phyloP scores from a whole-genome alignment of 1,140 invertebrate genomes.

The Heliconius eleuchia region DNA sequence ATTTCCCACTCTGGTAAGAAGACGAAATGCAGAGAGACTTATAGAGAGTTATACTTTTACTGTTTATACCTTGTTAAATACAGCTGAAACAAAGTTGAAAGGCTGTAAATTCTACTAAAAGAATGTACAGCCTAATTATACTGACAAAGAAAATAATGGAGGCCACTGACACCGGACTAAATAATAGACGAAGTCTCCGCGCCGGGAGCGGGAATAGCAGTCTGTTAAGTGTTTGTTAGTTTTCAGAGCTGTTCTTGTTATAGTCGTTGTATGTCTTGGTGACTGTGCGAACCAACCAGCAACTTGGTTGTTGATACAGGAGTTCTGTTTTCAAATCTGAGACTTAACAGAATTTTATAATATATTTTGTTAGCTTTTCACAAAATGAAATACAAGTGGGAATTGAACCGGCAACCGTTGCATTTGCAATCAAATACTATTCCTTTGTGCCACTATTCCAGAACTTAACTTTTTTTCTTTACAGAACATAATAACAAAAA shows the following conservation, averaged over 20 bases:
- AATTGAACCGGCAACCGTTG: no score
- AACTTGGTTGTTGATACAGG: not conserved
- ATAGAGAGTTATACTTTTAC: not conserved
- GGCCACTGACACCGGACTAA: constrained; percentile 16
- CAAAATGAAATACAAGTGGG: no score
- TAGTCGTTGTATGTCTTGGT: constrained; percentile 7
- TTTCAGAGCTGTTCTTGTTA: constrained; percentile 25
- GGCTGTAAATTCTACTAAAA: not conserved
- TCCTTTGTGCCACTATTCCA: no score
- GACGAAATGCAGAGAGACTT: no score
- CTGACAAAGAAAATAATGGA: constrained; percentile 21
- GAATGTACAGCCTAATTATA: constrained; percentile 26
- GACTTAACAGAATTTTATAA: no score
- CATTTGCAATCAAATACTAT: no score
- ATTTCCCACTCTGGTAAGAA: no score
- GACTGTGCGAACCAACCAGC: not conserved
- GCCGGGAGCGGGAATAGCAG: constrained; percentile 19
- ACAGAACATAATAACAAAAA: no score
- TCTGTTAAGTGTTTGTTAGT: constrained; percentile 29
- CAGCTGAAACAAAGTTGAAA: not conserved
- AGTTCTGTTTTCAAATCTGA: not conserved
- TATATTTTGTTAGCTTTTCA: no score
- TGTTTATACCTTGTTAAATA: not conserved
- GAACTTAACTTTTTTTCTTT: no score
- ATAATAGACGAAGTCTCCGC: constrained; percentile 30